Evolutionary conservation across 1,140 invertebrate species (phyloP).

Genomic region (Drosophila neocordata): DNA sequence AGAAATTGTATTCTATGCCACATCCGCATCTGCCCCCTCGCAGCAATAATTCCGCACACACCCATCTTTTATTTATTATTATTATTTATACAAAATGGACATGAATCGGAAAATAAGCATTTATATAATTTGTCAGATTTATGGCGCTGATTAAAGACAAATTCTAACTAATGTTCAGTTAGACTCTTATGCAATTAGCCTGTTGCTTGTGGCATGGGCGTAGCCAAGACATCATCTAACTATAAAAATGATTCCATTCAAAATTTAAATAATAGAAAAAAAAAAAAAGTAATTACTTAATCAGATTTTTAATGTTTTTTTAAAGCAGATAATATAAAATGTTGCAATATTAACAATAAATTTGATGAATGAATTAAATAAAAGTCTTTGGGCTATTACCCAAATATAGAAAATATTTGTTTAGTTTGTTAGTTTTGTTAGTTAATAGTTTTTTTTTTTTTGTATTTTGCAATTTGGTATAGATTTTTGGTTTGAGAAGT

Average conservation of each 20-base stretch:
- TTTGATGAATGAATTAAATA: too few species aligned
- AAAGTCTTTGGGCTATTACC: too few species aligned
- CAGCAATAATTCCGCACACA: slow-evolving; percentile 66
- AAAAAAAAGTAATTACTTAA: background rate
- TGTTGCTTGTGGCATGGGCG: slow-evolving; percentile 26
- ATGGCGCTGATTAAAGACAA: slow-evolving; percentile 66
- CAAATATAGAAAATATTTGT: too few species aligned
- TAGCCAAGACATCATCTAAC: slow-evolving; percentile 4
- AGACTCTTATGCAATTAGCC: slow-evolving; percentile 69
- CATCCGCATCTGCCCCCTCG: slow-evolving; percentile 69
- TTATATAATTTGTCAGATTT: slow-evolving; percentile 78
- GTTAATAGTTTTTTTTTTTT: too few species aligned
- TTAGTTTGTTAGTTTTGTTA: too few species aligned
- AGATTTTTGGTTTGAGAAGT: too few species aligned
- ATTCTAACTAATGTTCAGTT: slow-evolving; percentile 53
- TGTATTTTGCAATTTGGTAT: too few species aligned
- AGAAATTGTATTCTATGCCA: slow-evolving; percentile 54
- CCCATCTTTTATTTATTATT: slow-evolving; percentile 33
- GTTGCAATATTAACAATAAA: background rate
- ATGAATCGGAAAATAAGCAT: slow-evolving; percentile 24
- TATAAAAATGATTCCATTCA: background rate
- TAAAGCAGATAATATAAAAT: background rate
- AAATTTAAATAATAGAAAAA: background rate
- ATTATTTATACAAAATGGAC: slow-evolving; percentile 4
- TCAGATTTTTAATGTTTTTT: background rate